Conservation (phyloP, 1,140 invertebrate species). For the Zaprionus taronus region DNA sequence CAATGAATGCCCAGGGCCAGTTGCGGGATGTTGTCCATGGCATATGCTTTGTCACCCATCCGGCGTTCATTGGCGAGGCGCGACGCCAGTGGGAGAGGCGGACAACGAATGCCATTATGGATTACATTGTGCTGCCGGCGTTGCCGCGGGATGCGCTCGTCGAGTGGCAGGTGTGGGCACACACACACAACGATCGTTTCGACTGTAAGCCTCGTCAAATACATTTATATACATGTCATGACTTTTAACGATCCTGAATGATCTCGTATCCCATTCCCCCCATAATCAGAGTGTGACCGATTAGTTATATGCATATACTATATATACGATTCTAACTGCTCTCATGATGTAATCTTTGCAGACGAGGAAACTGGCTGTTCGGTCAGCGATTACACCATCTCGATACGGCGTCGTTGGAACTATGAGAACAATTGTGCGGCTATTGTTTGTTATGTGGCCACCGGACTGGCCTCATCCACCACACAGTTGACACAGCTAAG, state of each 20-base stretch:
- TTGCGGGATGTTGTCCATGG: slow-evolving; percentile 93
- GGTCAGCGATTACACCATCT: slow-evolving; percentile 91
- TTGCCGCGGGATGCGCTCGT: slow-evolving; percentile 92
- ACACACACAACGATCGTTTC: slow-evolving; percentile 93
- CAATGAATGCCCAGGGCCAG: slow-evolving; percentile 90
- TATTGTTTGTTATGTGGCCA: slow-evolving; percentile 92
- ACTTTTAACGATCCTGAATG: too few relatives aligned
- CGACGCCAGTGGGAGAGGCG: slow-evolving; percentile 91
- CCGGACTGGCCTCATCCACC: slow-evolving; percentile 88
- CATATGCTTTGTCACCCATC: slow-evolving; percentile 92
- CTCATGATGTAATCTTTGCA: slow-evolving; percentile 79
- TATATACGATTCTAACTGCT: not conserved
- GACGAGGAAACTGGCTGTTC: slow-evolving; percentile 95
- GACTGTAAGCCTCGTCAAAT: slow-evolving; percentile 88
- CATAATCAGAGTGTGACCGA: too few relatives aligned
- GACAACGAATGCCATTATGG: slow-evolving; percentile 94
- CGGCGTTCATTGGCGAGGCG: slow-evolving; percentile 89
- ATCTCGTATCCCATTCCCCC: too few relatives aligned
- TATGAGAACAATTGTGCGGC: slow-evolving; percentile 94
- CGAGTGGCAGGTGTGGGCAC: slow-evolving; percentile 96
- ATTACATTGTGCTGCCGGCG: slow-evolving; percentile 92
- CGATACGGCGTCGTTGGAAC: slow-evolving; percentile 92
- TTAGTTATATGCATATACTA: not conserved
- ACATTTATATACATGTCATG: not conserved
- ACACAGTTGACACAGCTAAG: slow-evolving; percentile 87